Percentiles rank a stretch among this genome's conserved stretches.
Evolutionary conservation across 2,113 vertebrate genomes (phyloP).

Genomic region (Ameiurus melas): DNA sequence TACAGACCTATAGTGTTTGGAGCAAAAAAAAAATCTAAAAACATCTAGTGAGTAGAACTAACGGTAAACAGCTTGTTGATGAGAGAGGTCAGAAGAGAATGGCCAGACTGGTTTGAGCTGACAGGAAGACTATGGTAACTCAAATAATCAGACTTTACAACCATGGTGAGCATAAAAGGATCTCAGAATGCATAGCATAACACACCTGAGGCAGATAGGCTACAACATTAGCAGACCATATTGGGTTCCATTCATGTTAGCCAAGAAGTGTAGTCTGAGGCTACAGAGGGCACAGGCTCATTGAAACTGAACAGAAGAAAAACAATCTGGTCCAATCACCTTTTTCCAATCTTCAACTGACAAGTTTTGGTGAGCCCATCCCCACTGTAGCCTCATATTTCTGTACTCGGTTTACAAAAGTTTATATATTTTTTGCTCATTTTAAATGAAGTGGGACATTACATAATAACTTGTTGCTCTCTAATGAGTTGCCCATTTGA

Average conservation of each 20-base stretch:
- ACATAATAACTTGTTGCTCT: constrained; percentile 23
- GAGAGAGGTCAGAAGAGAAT: neutral
- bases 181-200: neutral
- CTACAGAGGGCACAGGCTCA: neutral
- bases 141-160: neutral
- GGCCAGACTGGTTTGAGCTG: neutral
- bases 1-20: neutral
- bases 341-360: neutral
- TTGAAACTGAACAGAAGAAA: neutral
- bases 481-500: constrained; percentile 45
- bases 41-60: neutral
- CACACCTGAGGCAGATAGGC: neutral
- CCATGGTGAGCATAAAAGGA: neutral
- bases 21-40: neutral
- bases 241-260: neutral
- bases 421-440: no score
- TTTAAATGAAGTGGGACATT: neutral
- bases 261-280: neutral
- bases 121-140: neutral
- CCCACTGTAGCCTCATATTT: no score
- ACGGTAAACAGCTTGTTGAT: neutral
- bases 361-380: neutral
- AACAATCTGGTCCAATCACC: neutral
- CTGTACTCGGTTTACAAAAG: no score
- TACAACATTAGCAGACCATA: neutral